phyloP scores from a whole-genome alignment of 2,888 invertebrate genomes.

The Nephrotoma guestfalica region DNA sequence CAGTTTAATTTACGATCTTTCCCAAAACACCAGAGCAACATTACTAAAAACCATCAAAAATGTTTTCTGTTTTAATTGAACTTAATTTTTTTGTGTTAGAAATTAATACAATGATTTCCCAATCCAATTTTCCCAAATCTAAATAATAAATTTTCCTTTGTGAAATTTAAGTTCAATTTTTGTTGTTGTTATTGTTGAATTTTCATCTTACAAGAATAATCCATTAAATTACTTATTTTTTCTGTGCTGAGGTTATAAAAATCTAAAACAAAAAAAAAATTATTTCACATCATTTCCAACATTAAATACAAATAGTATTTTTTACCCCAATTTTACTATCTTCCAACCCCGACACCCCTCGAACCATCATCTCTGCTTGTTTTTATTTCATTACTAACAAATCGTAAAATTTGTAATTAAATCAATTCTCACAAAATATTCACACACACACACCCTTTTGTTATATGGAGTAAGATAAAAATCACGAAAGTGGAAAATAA shows the following conservation, averaged over 20 bases:
- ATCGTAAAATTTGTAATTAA: neutral
- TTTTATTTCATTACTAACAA: neutral
- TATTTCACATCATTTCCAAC: neutral
- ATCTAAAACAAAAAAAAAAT: neutral
- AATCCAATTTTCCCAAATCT: neutral
- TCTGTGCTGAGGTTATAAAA: neutral
- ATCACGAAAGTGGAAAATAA: neutral
- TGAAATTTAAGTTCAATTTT: neutral
- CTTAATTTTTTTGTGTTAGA: neutral
- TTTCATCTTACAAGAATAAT: neutral
- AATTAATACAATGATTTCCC: neutral
- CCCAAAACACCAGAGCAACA: neutral
- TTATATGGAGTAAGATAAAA: neutral
- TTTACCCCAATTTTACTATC: neutral
- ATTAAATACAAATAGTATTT: neutral
- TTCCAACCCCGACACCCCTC: neutral
- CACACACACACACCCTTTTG: neutral
- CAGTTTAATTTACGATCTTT: neutral
- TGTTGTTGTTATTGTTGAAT: neutral
- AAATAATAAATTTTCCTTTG: neutral
- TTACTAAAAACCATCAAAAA: neutral
- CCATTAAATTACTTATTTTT: neutral
- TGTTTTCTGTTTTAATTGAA: neutral
- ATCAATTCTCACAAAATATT: neutral
- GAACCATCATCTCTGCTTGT: neutral